A percentile compares a stretch with the other conserved stretches of the same genome.
Conservation (phyloP, 2,888 invertebrate species). For the Trichopria drosophilae region DNA sequence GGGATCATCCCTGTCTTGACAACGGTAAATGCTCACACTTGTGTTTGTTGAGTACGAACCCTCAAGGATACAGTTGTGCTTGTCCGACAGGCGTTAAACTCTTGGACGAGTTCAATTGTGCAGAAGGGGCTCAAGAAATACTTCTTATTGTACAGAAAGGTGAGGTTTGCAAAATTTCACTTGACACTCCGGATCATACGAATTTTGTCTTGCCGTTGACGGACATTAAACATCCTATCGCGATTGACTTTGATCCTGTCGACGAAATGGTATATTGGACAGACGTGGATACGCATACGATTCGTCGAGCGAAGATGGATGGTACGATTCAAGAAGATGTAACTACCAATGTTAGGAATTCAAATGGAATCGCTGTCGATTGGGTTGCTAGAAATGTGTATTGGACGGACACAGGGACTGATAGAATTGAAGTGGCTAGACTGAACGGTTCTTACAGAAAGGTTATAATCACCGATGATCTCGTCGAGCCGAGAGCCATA, state of each 20-base stretch:
- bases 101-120: slow-evolving; percentile 65
- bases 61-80: slow-evolving; percentile 74
- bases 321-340: slow-evolving; percentile 77
- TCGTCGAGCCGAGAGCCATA: slow-evolving; percentile 89
- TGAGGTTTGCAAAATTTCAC: slow-evolving; percentile 79
- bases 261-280: slow-evolving; percentile 87
- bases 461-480: slow-evolving; percentile 75
- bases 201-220: slow-evolving; percentile 70
- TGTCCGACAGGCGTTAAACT: slow-evolving; percentile 81
- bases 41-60: slow-evolving; percentile 73
- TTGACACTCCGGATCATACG: slow-evolving; percentile 87
- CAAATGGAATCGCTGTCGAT: slow-evolving; percentile 88
- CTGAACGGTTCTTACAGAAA: slow-evolving; percentile 76
- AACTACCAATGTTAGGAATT: slow-evolving; percentile 74
- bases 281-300: slow-evolving; percentile 79
- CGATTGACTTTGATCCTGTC: slow-evolving; percentile 86
- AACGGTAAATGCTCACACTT: slow-evolving; percentile 88
- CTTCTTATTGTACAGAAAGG: slow-evolving; percentile 80
- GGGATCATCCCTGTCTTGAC: slow-evolving; percentile 72
- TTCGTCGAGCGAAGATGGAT: slow-evolving; percentile 79
- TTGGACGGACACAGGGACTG: slow-evolving; percentile 88
- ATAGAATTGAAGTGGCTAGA: slow-evolving; percentile 86
- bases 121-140: slow-evolving; percentile 76
- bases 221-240: slow-evolving; percentile 80
- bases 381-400: slow-evolving; percentile 85